Base-by-base conservation (phyloP, 2,797 vertebrate species). In the Scarus forsteni region DNA sequence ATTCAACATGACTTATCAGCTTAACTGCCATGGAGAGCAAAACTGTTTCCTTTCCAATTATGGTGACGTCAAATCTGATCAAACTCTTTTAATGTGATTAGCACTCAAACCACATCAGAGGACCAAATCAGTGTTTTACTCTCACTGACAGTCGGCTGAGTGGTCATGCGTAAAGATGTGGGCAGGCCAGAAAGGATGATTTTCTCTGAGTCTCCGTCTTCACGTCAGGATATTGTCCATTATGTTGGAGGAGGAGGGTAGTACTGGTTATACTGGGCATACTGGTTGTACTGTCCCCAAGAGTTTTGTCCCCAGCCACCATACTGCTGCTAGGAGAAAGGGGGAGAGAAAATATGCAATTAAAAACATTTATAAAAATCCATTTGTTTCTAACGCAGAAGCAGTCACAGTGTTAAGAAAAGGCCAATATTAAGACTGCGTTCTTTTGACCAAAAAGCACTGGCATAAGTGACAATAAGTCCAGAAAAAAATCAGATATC, bases 161-260 rank as follows among this genome's bases (percentile, higher is more conserved):
- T 76, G 27, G 16, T 61, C 49, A 54, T 70, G 68, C 79, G 60
- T 34, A 67, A 59, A 76, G 54, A 50, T 68, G 34, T 62, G 66
- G 73, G 65, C 77, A 75, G 67, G 75, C 77, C 69, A 77, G 74
- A 78, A 68, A 53, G 73, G 77, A 76, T 74, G 84, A 57, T 73
- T 83, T 83, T 70, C 75, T 66, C 44, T 10, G 38, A 70, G 77
- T 79, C 75, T 81, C 76, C 50, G 62, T 81, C 64, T 78, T 85
- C 69, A 56, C 6, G 49, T 53, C 18, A 75, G 60, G 58, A 44
- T 67, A 50, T 7, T 16, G 46, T 63, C 55, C 50, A 94, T 98
- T 96, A 99, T 86, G 98, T 98, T 3, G 97, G 95, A 70, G 97
- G 95, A 59, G 96, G 95, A 0, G 97, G 97, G 83, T 99, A 99